Evolutionary conservation across 2,797 vertebrate genomes (phyloP).

Genomic region (Gymnodraco acuticeps): DNA sequence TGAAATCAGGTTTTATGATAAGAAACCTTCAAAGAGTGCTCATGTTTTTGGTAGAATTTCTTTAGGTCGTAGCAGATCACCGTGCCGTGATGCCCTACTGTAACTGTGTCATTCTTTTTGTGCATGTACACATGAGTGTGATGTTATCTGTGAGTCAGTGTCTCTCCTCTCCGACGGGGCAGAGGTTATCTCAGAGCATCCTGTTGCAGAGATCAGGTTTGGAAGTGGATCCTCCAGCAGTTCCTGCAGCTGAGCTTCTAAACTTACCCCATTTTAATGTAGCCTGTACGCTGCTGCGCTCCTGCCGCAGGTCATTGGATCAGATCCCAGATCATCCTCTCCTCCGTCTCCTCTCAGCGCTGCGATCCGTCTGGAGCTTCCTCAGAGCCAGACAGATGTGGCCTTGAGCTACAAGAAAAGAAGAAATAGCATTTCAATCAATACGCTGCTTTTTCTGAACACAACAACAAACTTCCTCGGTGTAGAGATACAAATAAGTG

Average conservation of each 20-base stretch:
- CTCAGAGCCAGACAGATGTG: slow-evolving; percentile 48
- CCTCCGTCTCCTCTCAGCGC: slow-evolving; percentile 28
- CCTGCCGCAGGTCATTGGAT: slow-evolving; percentile 66
- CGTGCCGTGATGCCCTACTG: background rate
- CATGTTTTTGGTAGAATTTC: background rate
- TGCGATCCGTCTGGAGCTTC: slow-evolving; percentile 42
- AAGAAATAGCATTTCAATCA: slow-evolving; percentile 34
- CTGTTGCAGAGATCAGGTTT: slow-evolving; percentile 64
- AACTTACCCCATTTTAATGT: slow-evolving; percentile 82
- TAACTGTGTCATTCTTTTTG: background rate
- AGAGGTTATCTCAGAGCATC: slow-evolving; percentile 51
- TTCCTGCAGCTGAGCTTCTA: slow-evolving; percentile 56
- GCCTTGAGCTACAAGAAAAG: slow-evolving; percentile 55
- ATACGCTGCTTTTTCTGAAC: slow-evolving; percentile 41
- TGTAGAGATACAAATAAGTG: slow-evolving; percentile 1
- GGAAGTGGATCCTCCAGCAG: slow-evolving; percentile 40
- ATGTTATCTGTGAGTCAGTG: slow-evolving; percentile 15
- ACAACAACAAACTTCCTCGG: slow-evolving; percentile 29
- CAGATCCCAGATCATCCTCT: slow-evolving; percentile 56
- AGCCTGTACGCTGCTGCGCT: slow-evolving; percentile 42
- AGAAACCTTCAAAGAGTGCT: background rate
- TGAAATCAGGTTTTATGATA: background rate
- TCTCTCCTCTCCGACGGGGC: slow-evolving; percentile 26
- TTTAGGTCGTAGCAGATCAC: background rate
- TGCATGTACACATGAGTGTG: slow-evolving; percentile 9